These are phyloP conservation scores for Nemotelus nigrinus DNA, from an alignment of 2,888 invertebrate species.

Conservation along the genomic window DNA sequence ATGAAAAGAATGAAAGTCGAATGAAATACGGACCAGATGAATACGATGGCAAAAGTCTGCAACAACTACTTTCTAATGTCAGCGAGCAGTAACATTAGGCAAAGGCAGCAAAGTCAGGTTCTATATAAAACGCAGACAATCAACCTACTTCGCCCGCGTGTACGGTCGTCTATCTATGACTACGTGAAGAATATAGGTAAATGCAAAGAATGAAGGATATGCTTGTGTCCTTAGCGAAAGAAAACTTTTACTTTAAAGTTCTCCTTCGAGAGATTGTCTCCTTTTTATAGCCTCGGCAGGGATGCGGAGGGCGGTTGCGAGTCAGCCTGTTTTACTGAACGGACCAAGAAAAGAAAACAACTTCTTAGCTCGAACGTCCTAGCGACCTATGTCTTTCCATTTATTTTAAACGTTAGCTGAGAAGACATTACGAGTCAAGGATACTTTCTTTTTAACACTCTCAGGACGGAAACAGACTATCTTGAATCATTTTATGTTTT, in stretches of 20 bases:
- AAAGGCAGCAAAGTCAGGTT: neutral
- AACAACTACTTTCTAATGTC: constrained; percentile 21
- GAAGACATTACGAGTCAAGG: too few relatives aligned
- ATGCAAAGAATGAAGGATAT: neutral
- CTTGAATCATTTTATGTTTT: too few relatives aligned
- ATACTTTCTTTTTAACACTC: too few relatives aligned
- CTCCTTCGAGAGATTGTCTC: constrained; percentile 23
- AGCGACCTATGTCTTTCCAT: constrained; percentile 19
- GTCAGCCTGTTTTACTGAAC: neutral
- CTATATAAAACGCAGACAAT: neutral
- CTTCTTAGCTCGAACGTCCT: constrained; percentile 12
- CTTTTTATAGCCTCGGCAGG: constrained; percentile 1
- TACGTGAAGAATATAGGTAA: too few relatives aligned
- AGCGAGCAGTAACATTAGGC: neutral
- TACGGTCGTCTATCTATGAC: too few relatives aligned
- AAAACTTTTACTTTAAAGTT: constrained; percentile 29
- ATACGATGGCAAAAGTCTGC: constrained; percentile 21
- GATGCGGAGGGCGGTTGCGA: neutral
- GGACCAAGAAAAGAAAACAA: constrained; percentile 1
- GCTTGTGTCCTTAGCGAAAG: constrained; percentile 9
- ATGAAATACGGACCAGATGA: neutral
- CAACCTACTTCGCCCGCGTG: too few relatives aligned
- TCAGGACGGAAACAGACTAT: too few relatives aligned
- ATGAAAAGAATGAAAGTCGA: constrained; percentile 24
- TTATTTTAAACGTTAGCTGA: neutral